Evolutionary conservation across 1,140 invertebrate species (phyloP).

Genomic region (Diabrotica undecimpunctata): DNA sequence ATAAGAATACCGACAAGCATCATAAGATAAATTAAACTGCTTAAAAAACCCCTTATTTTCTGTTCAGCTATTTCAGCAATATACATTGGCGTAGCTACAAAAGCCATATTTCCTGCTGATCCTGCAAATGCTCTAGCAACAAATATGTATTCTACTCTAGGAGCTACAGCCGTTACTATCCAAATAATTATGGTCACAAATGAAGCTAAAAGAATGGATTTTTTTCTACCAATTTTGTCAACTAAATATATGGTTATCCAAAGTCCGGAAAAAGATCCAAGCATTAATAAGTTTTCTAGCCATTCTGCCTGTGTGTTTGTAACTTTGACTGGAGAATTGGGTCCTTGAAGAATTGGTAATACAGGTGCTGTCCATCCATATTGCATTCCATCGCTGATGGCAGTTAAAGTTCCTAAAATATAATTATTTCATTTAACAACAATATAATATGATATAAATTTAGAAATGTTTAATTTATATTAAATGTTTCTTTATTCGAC

Average conservation of each 20-base stretch:
- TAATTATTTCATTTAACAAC: too few relatives aligned
- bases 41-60: conserved; percentile 39
- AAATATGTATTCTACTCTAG: conserved; percentile 49
- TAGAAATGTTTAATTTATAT: too few relatives aligned
- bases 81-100: conserved; percentile 41
- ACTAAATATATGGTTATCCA: conserved; percentile 53
- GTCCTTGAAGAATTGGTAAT: conserved; percentile 49
- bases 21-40: conserved; percentile 39
- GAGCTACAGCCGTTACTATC: conserved; percentile 53
- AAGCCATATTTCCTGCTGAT: conserved; percentile 30
- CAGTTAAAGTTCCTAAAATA: conserved; percentile 39
- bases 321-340: conserved; percentile 40
- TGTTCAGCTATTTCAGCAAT: conserved; percentile 44
- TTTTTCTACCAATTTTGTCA: conserved; percentile 62
- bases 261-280: conserved; percentile 60
- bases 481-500: too few relatives aligned
- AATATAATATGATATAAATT: too few relatives aligned
- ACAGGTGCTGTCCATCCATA: conserved; percentile 62
- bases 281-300: conserved; percentile 59
- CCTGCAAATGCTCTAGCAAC: conserved; percentile 47
- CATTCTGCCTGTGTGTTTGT: conserved; percentile 52
- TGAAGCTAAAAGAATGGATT: conserved; percentile 54
- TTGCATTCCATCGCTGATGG: conserved; percentile 42
- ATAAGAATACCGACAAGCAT: conserved; percentile 37
- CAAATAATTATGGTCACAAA: conserved; percentile 61